Percentiles rank a stretch among this genome's conserved stretches.
Conservation (phyloP, 2,797 vertebrate species). For the Artibeus jamaicensis region DNA sequence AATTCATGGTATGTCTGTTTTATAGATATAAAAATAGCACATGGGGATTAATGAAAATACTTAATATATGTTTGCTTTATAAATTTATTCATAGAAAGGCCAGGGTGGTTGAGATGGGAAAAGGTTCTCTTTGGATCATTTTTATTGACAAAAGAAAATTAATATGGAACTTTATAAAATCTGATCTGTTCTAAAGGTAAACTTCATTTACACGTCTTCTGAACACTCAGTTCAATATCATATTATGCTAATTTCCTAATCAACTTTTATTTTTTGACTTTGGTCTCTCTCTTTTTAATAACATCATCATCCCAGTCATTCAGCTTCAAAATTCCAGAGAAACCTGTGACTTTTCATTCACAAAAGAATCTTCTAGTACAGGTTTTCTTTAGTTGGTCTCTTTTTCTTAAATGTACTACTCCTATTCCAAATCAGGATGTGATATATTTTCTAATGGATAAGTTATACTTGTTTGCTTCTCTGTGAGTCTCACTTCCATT, state of each 20-base stretch:
- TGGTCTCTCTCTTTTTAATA: conserved; percentile 13
- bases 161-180: not conserved
- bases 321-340: not conserved
- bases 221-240: not conserved
- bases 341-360: not conserved
- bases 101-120: not conserved
- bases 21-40: not conserved
- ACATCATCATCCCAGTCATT: not conserved
- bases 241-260: not conserved
- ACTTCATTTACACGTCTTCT: not conserved
- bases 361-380: not conserved
- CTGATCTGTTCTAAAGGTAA: not conserved
- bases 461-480: not conserved
- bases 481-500: not conserved
- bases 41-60: not conserved
- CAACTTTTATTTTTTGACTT: not conserved
- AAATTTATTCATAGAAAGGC: not conserved
- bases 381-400: not conserved
- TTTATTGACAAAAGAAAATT: not conserved
- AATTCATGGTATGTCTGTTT: not conserved
- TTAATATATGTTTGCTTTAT: not conserved
- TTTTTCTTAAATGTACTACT: not conserved
- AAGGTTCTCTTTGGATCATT: not conserved
- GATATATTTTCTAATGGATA: not conserved
- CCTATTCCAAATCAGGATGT: not conserved